Evolutionary conservation across 2,888 invertebrate species (phyloP).

Genomic region (Tholera decimalis): DNA sequence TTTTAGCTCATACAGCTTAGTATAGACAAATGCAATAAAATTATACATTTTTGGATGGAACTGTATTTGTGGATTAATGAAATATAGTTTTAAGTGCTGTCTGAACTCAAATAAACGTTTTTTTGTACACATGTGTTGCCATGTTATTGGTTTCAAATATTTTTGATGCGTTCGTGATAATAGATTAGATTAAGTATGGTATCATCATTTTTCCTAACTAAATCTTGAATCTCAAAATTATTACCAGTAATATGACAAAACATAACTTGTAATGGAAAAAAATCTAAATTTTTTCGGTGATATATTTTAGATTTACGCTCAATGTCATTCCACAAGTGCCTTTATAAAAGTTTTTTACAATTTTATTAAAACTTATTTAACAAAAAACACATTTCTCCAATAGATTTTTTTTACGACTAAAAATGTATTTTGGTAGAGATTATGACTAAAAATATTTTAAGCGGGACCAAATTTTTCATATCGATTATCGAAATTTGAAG

Average conservation of each 20-base stretch:
- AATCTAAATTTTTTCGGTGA: conserved; percentile 71
- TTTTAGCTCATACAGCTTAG: conserved; percentile 80
- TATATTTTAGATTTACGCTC: conserved; percentile 77
- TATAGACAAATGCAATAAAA: conserved; percentile 77
- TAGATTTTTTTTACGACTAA: conserved; percentile 74
- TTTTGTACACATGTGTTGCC: conserved; percentile 81
- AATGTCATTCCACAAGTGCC: conserved; percentile 89
- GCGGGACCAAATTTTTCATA: conserved; percentile 64
- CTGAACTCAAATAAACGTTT: conserved; percentile 76
- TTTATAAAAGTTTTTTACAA: conserved; percentile 68
- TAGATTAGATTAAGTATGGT: conserved; percentile 71
- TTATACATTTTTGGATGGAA: conserved; percentile 61
- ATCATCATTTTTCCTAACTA: conserved; percentile 57
- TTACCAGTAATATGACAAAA: conserved; percentile 69
- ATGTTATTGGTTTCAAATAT: conserved; percentile 86
- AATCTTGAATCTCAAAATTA: conserved; percentile 76
- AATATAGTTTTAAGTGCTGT: conserved; percentile 76
- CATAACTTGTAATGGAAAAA: conserved; percentile 60
- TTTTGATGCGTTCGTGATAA: conserved; percentile 81
- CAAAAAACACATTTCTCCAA: conserved; percentile 64
- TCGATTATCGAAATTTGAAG: conserved; percentile 80
- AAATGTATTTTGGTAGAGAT: conserved; percentile 69
- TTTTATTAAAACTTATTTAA: conserved; percentile 34
- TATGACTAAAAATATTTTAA: conserved; percentile 59
- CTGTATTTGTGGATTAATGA: conserved; percentile 70